Evolutionary conservation across 1,140 invertebrate species (phyloP).

Genomic region (Aphelinus atriplicis): DNA sequence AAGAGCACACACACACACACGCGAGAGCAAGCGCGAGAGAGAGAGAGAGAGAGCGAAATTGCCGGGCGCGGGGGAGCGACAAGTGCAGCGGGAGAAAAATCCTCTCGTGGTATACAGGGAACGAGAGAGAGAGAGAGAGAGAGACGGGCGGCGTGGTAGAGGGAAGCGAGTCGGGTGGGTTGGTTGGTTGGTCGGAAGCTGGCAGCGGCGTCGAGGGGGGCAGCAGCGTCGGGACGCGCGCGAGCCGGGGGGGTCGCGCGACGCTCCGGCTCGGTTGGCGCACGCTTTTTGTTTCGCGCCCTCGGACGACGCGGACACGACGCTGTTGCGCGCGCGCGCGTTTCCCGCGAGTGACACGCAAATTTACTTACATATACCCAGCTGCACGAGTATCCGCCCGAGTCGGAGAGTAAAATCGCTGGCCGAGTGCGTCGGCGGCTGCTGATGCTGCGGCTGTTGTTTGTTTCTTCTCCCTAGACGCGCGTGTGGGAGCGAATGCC

Average conservation of each 20-base stretch:
- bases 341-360: not conserved
- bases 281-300: slow-evolving; percentile 41
- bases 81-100: too few species aligned
- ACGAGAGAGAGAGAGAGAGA: not conserved
- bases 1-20: not conserved
- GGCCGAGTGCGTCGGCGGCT: too few species aligned
- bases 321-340: not conserved
- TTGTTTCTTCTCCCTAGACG: not conserved
- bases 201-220: not conserved
- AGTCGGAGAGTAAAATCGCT: too few species aligned
- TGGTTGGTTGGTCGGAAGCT: too few species aligned
- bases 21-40: not conserved
- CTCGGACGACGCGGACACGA: slow-evolving; percentile 16
- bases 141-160: not conserved
- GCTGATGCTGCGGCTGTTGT: not conserved
- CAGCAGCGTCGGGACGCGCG: not conserved
- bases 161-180: not conserved
- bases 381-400: too few species aligned
- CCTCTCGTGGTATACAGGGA: too few species aligned
- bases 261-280: slow-evolving; percentile 4
- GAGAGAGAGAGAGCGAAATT: too few species aligned
- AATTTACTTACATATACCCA: too few species aligned
- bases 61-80: too few species aligned
- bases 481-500: not conserved
- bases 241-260: slow-evolving; percentile 7